Conservation (phyloP, 2,113 vertebrate genomes). For the Eurypyga helias region DNA sequence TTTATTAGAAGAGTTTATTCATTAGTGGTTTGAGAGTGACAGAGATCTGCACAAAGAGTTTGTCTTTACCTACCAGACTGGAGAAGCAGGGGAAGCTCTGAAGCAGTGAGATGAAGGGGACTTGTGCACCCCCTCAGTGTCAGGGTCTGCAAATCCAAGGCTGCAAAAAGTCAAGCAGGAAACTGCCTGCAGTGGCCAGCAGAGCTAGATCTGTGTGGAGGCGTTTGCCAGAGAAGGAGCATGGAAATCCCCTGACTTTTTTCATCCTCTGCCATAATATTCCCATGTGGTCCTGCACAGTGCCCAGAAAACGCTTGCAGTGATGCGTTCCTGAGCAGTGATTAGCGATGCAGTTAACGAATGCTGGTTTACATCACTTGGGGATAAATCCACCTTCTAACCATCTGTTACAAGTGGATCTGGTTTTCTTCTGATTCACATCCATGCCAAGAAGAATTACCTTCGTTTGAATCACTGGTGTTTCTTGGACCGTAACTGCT, state of each 20-base stretch:
- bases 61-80: background rate
- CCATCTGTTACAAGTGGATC: background rate
- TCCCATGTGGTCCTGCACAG: background rate
- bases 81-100: background rate
- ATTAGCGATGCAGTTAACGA: background rate
- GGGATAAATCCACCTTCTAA: background rate
- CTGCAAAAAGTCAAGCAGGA: background rate
- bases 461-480: background rate
- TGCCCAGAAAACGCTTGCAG: rapidly evolving
- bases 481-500: background rate
- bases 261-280: background rate
- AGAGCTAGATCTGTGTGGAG: background rate
- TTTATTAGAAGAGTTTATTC: background rate
- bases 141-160: background rate
- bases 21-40: background rate
- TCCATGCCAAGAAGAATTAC: background rate
- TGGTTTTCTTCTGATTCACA: background rate
- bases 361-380: background rate
- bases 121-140: rapidly evolving
- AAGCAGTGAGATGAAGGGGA: background rate
- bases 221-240: background rate
- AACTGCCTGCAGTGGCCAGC: background rate
- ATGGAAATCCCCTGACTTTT: background rate
- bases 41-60: background rate
- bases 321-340: background rate